phyloP scores from a whole-genome alignment of 2,888 invertebrate species.

The Cephalotes varians region DNA sequence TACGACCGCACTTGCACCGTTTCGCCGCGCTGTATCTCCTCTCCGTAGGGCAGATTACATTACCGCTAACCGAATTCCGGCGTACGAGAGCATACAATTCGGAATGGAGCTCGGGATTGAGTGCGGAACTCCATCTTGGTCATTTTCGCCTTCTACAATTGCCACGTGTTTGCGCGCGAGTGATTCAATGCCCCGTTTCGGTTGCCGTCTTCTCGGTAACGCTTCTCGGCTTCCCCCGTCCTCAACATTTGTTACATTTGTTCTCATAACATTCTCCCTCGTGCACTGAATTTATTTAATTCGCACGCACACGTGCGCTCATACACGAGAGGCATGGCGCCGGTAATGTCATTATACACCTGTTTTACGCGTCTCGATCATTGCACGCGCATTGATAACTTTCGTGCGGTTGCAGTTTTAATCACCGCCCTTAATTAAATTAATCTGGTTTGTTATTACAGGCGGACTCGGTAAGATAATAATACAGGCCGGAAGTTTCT shows the following conservation, averaged over 20 bases:
- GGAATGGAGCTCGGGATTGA: constrained; percentile 20
- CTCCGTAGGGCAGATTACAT: constrained; percentile 17
- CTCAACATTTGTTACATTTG: too few relatives aligned
- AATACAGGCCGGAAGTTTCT: constrained; percentile 10
- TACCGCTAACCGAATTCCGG: constrained; percentile 36
- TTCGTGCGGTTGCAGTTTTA: not conserved
- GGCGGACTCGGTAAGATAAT: constrained; percentile 25
- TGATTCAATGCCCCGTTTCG: constrained; percentile 32
- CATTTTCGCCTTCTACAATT: constrained; percentile 26
- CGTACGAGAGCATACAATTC: constrained; percentile 17
- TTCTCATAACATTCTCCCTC: constrained; percentile 16
- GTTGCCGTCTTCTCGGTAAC: not conserved
- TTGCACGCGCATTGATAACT: not conserved
- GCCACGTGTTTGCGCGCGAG: not conserved
- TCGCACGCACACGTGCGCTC: not conserved
- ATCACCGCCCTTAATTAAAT: constrained; percentile 32
- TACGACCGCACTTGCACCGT: not conserved
- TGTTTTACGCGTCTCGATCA: constrained; percentile 1
- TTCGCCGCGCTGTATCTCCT: not conserved
- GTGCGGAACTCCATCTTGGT: constrained; percentile 39
- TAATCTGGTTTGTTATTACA: constrained; percentile 1
- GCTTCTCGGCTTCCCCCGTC: not conserved
- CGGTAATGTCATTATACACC: not conserved
- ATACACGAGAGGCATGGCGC: not conserved
- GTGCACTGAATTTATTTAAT: not conserved